Base-by-base conservation (phyloP, 1,140 invertebrate species). In the Euura lappo region DNA sequence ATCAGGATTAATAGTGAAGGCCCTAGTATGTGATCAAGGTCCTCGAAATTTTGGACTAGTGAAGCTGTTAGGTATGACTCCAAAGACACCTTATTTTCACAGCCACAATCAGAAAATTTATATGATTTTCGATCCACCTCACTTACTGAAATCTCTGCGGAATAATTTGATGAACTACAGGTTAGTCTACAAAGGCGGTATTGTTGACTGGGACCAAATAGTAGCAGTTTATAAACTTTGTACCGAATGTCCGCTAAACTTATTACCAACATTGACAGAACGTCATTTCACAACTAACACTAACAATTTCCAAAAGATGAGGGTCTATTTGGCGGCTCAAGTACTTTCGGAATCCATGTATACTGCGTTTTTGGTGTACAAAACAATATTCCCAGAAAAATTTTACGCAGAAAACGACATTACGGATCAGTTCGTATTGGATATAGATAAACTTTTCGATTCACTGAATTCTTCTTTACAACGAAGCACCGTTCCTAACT, bases 321-420 rank as follows among this genome's bases (percentile, higher is more conserved):
- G 47, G 7, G 47, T 51, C n/a, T 51, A 7, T 51, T 51, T 2
- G 11, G 47, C 47, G 7, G 47, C 47, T 7, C 47, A 51, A n/a
- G 47, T 51, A 8, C 47, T 51, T 7, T 51, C 67, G 4, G 44
- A 68, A 44, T 68, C 7, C n/a, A 68, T 68, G 67, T 68, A 68
- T 68, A 68, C 67, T 43, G 67, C 67, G n/a, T 44, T 28, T 68
- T 68, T 68, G 43, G 67, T 68, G 11, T 68, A 68, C 44, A 68
- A 42, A 43, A 68, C 67, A 10, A 68, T 68, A 5, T 42, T 43
- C 44, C 28, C 67, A n/a, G 44, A 44, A 43, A 68, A 68, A 43
- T 68, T 68, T 51, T 2, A 51, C 67, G 28, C 10, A 3, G 42
- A 11, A 68, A 43, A 68, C 44, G 67, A 68, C 43, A 28, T 43